A percentile compares a stretch with the other conserved stretches of the same genome.
Evolutionary conservation across 2,888 invertebrate genomes (phyloP).

Genomic region (Serripes groenlandicus): DNA sequence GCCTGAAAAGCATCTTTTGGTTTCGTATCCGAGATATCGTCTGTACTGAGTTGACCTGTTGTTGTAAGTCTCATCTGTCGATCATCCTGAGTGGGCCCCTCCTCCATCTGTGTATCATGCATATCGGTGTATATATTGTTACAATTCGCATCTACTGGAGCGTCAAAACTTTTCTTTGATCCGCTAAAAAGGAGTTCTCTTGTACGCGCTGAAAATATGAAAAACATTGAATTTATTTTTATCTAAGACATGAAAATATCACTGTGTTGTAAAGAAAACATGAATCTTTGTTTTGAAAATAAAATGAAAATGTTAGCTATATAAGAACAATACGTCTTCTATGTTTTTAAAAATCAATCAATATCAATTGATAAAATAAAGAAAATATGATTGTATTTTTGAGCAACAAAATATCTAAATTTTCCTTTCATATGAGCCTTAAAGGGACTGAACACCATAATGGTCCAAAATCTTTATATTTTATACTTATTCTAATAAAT

Average conservation of each 20-base stretch:
- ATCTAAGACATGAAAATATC: background rate
- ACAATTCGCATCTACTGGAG: conserved; percentile 68
- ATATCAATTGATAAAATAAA: no score
- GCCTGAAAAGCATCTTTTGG: conserved; percentile 57
- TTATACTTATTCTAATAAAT: no score
- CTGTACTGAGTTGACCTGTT: conserved; percentile 38
- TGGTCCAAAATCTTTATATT: no score
- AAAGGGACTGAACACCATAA: no score
- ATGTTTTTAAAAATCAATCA: no score
- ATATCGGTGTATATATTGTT: conserved; percentile 57
- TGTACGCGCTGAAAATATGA: conserved; percentile 67
- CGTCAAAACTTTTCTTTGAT: conserved; percentile 62
- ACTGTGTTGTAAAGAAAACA: no score
- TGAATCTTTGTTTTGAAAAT: no score
- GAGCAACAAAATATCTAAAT: no score
- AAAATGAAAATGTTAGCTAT: no score
- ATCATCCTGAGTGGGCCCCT: conserved; percentile 4
- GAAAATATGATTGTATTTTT: no score
- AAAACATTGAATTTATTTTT: background rate
- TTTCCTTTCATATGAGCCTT: no score
- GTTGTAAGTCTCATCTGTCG: conserved; percentile 52
- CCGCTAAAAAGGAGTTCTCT: conserved; percentile 73
- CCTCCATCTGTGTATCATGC: conserved; percentile 45
- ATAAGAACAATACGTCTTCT: no score
- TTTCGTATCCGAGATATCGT: conserved; percentile 21